Evolutionary conservation across 2,797 vertebrate species (phyloP).

Genomic region (Picus viridis): DNA sequence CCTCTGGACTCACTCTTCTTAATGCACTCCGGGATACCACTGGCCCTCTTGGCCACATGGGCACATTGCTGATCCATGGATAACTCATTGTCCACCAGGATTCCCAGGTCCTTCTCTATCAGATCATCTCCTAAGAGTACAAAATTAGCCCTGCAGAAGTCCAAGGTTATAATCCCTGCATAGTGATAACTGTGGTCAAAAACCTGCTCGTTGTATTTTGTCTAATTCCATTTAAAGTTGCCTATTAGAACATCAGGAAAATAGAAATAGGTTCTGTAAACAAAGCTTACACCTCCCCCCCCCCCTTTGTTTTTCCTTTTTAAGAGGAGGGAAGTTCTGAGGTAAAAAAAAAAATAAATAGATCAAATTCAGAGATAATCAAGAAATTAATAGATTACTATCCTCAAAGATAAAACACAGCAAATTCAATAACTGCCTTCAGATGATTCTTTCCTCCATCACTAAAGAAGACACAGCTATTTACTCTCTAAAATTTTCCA

Average conservation of each 20-base stretch:
- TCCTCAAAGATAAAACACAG: not conserved
- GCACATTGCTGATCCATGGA: no score
- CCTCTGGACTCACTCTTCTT: no score
- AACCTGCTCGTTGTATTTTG: not conserved
- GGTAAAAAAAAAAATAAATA: not conserved
- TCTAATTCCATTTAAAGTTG: not conserved
- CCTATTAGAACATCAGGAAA: not conserved
- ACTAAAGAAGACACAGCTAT: not conserved
- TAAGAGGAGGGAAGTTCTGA: not conserved
- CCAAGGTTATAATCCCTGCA: not conserved
- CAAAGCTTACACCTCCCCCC: not conserved
- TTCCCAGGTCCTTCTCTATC: no score
- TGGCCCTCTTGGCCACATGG: no score
- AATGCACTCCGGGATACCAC: no score
- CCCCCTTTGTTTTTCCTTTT: not conserved
- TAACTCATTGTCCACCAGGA: no score
- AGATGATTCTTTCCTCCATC: not conserved
- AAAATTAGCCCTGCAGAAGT: no score
- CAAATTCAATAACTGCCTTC: not conserved
- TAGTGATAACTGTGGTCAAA: not conserved
- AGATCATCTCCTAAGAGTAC: no score
- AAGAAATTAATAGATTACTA: not conserved
- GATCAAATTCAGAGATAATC: not conserved
- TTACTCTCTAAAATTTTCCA: not conserved
- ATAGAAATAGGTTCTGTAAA: not conserved